Percentiles rank a stretch among this genome's conserved stretches.
Evolutionary conservation across 2,113 vertebrate genomes (phyloP).

Genomic region (Acanthisitta chloris): DNA sequence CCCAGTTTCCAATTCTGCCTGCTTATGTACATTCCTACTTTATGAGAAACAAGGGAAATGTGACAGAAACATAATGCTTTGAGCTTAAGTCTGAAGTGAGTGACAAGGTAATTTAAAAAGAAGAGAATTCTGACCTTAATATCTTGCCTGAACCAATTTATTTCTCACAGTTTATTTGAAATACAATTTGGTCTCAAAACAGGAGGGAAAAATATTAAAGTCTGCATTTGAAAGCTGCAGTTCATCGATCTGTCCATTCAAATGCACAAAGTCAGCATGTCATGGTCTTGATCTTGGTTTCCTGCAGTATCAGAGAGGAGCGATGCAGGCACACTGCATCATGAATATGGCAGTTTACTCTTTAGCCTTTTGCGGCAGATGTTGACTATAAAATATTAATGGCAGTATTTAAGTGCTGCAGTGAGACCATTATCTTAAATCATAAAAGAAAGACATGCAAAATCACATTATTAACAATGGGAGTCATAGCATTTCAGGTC

Average conservation of each 20-base stretch:
- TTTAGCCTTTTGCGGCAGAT: background rate
- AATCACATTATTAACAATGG: background rate
- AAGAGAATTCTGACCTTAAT: constrained; percentile 48
- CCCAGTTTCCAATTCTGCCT: constrained; percentile 35
- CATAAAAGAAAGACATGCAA: background rate
- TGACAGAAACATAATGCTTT: constrained; percentile 58
- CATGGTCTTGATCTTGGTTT: background rate
- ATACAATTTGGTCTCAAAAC: constrained; percentile 26
- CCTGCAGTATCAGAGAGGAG: background rate
- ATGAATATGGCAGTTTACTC: background rate
- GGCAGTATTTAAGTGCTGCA: constrained; percentile 13
- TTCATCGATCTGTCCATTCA: background rate
- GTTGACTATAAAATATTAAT: constrained; percentile 30
- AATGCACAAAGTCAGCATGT: background rate
- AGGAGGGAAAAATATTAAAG: background rate
- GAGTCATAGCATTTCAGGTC: background rate
- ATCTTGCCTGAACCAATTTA: constrained; percentile 45
- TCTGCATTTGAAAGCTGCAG: background rate
- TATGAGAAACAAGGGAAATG: constrained; percentile 55
- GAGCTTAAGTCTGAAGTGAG: constrained; percentile 54
- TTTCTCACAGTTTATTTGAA: constrained; percentile 38
- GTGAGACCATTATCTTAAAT: background rate
- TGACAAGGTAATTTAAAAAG: constrained; percentile 61
- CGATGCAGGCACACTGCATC: background rate
- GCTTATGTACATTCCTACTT: constrained; percentile 24